Conservation (phyloP, 2,888 invertebrate genomes). For the Arrhopalites spinosus region DNA sequence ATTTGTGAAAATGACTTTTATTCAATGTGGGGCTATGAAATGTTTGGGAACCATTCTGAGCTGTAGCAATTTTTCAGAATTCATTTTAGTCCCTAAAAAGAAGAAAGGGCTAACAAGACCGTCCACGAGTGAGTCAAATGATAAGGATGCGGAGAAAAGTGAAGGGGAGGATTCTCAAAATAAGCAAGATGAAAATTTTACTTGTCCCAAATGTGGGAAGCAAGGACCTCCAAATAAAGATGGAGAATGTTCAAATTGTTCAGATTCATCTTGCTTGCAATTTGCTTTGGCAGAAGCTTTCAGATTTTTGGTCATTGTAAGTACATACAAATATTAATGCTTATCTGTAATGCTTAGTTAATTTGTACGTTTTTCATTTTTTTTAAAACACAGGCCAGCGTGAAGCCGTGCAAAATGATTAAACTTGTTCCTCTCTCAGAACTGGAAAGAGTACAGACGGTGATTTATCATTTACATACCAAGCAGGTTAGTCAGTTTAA, state of each 20-base stretch:
- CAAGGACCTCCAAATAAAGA: slow-evolving; percentile 33
- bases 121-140: slow-evolving; percentile 54
- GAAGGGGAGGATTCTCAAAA: slow-evolving; percentile 37
- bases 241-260: slow-evolving; percentile 45
- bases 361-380: not conserved
- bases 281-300: slow-evolving; percentile 52
- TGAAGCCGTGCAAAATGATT: slow-evolving; percentile 61
- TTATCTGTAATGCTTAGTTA: not conserved
- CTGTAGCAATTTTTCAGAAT: slow-evolving; percentile 64
- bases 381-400: slow-evolving; percentile 59
- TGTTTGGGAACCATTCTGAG: slow-evolving; percentile 63
- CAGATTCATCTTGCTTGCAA: slow-evolving; percentile 43
- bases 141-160: slow-evolving; percentile 39
- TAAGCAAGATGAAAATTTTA: slow-evolving; percentile 33
- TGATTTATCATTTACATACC: slow-evolving; percentile 61
- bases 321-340: not conserved
- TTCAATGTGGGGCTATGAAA: slow-evolving; percentile 67
- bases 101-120: slow-evolving; percentile 47
- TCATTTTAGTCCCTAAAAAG: slow-evolving; percentile 63
- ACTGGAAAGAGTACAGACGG: slow-evolving; percentile 62
- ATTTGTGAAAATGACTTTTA: slow-evolving; percentile 59
- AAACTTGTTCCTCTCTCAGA: slow-evolving; percentile 62
- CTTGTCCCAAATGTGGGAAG: slow-evolving; percentile 51
- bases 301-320: slow-evolving; percentile 48
- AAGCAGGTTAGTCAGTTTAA: too few species aligned